Percentiles rank a stretch among this genome's conserved stretches.
Evolutionary conservation across 2,888 invertebrate genomes (phyloP).

Genomic region (Yponomeuta malinellus): DNA sequence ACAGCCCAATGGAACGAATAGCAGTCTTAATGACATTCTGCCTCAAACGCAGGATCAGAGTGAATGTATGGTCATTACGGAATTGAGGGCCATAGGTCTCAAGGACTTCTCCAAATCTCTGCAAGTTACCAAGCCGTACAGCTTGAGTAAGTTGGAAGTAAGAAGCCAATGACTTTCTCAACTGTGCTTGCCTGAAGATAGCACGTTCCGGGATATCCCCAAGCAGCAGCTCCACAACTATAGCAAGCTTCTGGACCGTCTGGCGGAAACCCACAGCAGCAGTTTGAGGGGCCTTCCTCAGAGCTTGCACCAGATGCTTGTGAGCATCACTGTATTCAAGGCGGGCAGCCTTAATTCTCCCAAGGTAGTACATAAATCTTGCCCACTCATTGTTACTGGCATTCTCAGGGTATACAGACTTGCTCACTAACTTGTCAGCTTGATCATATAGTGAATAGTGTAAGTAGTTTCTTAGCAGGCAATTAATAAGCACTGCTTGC

Average conservation of each 20-base stretch:
- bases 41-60: slow-evolving; percentile 93
- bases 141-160: slow-evolving; percentile 99
- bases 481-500: slow-evolving; percentile 97
- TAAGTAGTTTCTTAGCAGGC: slow-evolving; percentile 95
- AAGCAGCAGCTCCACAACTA: slow-evolving; percentile 94
- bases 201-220: slow-evolving; percentile 99
- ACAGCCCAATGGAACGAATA: slow-evolving; percentile 95
- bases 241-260: slow-evolving; percentile 95
- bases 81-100: slow-evolving; percentile 94
- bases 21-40: slow-evolving; percentile 99
- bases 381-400: slow-evolving; percentile 99
- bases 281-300: slow-evolving; percentile 98
- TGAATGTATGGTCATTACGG: slow-evolving; percentile 95
- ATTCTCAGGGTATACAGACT: slow-evolving; percentile 96
- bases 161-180: slow-evolving; percentile 92
- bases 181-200: slow-evolving; percentile 93
- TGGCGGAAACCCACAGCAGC: slow-evolving; percentile 99
- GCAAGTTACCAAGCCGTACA: slow-evolving; percentile 95
- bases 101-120: slow-evolving; percentile 94
- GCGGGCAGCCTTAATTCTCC: slow-evolving; percentile 98
- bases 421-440: slow-evolving; percentile 97
- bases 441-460: slow-evolving; percentile 97
- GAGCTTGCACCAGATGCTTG: slow-evolving; percentile 94
- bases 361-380: slow-evolving; percentile 96
- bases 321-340: slow-evolving; percentile 98